Conservation (phyloP, 1,140 invertebrate genomes). For the Pantala flavescens region DNA sequence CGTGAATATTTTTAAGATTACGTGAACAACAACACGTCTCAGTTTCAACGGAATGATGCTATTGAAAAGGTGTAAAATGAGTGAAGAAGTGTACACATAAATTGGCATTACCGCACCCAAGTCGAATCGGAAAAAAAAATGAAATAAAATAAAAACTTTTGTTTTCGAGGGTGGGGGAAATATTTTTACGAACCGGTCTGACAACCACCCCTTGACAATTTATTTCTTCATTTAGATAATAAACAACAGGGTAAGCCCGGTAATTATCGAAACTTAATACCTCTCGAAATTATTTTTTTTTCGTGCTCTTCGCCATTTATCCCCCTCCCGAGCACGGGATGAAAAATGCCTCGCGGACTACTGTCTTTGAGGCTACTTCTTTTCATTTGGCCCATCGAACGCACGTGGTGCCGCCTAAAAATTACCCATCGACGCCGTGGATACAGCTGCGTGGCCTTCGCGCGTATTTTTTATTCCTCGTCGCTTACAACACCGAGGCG, state of each 20-base stretch:
- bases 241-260: not conserved
- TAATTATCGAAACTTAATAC: conserved; percentile 5
- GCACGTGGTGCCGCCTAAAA: too few species aligned
- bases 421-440: too few species aligned
- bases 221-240: conserved; percentile 11
- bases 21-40: not conserved
- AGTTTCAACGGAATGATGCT: too few species aligned
- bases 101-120: not conserved
- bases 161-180: not conserved
- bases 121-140: not conserved
- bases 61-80: not conserved
- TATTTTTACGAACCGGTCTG: not conserved
- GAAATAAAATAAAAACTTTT: not conserved
- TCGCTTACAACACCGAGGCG: too few species aligned
- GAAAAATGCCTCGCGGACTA: not conserved
- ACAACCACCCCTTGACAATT: not conserved
- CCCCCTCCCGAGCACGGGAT: not conserved
- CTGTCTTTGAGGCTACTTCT: not conserved
- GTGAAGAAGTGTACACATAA: not conserved
- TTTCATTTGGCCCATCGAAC: too few species aligned
- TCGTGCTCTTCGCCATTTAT: not conserved
- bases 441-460: too few species aligned
- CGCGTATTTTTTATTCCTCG: too few species aligned
- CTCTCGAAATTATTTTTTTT: not conserved
- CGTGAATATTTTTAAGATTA: too few species aligned